Conservation (phyloP, 2,113 vertebrate species). For the Aegotheles bennettii region DNA sequence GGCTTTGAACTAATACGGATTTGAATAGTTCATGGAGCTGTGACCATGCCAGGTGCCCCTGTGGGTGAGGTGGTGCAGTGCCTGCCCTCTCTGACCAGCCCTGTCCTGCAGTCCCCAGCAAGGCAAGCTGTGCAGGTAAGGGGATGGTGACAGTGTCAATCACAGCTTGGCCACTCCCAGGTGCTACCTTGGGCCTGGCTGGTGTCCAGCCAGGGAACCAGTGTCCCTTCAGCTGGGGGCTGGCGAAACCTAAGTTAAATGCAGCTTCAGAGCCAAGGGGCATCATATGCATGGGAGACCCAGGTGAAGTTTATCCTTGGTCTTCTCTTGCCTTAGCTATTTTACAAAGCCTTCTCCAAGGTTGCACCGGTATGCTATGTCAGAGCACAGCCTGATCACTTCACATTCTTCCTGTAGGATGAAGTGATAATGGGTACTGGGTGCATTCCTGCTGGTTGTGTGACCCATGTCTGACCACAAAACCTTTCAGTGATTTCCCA, state of each 20-base stretch:
- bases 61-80: accelerated
- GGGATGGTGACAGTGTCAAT: not conserved
- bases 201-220: accelerated
- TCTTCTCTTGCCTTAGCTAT: not conserved
- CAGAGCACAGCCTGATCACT: not conserved
- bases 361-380: not conserved
- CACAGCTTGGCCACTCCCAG: accelerated
- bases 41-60: accelerated
- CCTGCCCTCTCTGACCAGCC: not conserved
- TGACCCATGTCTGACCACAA: not conserved
- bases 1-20: accelerated
- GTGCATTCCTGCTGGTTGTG: not conserved
- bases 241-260: not conserved
- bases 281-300: not conserved
- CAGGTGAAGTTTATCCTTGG: not conserved
- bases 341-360: not conserved
- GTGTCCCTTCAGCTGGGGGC: not conserved
- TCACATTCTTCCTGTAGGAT: not conserved
- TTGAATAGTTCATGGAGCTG: not conserved
- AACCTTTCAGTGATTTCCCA: not conserved
- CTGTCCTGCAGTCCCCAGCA: not conserved
- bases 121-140: not conserved
- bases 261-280: not conserved
- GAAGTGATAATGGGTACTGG: not conserved
- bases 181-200: not conserved